These are phyloP conservation scores for Watsonalla binaria DNA, from an alignment of 2,888 invertebrate genomes.

Conservation along the genomic window DNA sequence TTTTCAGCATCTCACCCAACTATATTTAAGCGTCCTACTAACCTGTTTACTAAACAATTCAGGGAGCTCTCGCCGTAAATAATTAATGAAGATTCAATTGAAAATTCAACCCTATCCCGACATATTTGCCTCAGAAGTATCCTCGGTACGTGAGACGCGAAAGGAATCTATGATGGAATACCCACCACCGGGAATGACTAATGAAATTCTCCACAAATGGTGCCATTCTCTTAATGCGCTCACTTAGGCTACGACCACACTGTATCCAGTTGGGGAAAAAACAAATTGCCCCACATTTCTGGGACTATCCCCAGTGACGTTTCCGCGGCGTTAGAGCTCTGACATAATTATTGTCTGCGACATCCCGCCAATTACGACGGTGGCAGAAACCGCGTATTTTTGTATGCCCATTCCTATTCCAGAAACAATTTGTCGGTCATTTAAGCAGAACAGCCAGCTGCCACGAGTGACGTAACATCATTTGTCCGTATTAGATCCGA, in stretches of 20 bases:
- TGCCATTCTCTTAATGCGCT: slow-evolving; percentile 47
- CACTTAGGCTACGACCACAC: slow-evolving; percentile 34
- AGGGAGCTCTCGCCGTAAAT: slow-evolving; percentile 29
- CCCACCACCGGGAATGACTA: slow-evolving; percentile 46
- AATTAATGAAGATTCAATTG: slow-evolving; percentile 43
- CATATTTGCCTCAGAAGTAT: slow-evolving; percentile 44
- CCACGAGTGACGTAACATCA: slow-evolving; percentile 1
- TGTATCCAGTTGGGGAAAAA: slow-evolving; percentile 16
- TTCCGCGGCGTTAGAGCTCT: background rate
- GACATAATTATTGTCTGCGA: slow-evolving; percentile 3
- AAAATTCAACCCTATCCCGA: slow-evolving; percentile 40
- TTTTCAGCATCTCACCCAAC: slow-evolving; percentile 16
- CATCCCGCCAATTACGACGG: slow-evolving; percentile 1
- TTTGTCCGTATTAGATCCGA: slow-evolving; percentile 1
- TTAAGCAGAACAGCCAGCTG: slow-evolving; percentile 1
- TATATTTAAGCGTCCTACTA: slow-evolving; percentile 26
- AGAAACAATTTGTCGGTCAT: slow-evolving; percentile 3
- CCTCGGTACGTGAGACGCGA: slow-evolving; percentile 36
- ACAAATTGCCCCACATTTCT: slow-evolving; percentile 28
- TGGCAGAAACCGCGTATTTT: background rate
- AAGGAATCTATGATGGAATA: slow-evolving; percentile 50
- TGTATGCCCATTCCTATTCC: slow-evolving; percentile 1
- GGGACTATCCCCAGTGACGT: slow-evolving; percentile 1
- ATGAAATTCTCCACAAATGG: slow-evolving; percentile 57
- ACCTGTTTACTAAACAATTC: slow-evolving; percentile 29